These are phyloP conservation scores for Catharus fuscescens DNA, from an alignment of 2,113 vertebrate genomes.

Conservation along the genomic window DNA sequence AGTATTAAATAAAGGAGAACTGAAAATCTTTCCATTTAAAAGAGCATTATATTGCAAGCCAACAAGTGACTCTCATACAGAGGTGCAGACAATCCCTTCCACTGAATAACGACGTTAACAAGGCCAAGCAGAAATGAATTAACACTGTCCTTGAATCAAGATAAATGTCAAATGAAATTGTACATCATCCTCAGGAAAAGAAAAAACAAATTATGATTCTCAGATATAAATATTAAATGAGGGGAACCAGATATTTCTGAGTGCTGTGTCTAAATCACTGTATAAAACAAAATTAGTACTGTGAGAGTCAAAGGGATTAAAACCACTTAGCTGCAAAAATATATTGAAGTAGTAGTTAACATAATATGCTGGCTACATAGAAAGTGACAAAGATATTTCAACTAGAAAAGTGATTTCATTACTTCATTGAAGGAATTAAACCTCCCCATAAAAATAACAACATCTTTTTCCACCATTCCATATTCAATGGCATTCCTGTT, in stretches of 20 bases:
- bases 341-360: not conserved
- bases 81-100: not conserved
- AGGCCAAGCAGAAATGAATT: not conserved
- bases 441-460: not conserved
- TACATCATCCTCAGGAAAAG: not conserved
- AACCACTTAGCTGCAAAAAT: not conserved
- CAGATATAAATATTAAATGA: conserved; percentile 23
- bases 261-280: not conserved
- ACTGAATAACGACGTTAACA: not conserved
- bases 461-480: not conserved
- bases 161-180: conserved; percentile 11
- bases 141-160: not conserved
- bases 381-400: not conserved
- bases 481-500: not conserved
- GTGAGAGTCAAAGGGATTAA: not conserved
- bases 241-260: not conserved
- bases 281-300: not conserved
- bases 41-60: not conserved
- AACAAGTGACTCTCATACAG: not conserved
- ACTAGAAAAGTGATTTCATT: not conserved
- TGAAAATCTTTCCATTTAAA: not conserved
- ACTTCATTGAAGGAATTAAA: not conserved
- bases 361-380: not conserved
- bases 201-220: conserved; percentile 3
- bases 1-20: not conserved